These are phyloP conservation scores for Piezodorus guildinii DNA, from an alignment of 1,140 invertebrate genomes.

Conservation along the genomic window DNA sequence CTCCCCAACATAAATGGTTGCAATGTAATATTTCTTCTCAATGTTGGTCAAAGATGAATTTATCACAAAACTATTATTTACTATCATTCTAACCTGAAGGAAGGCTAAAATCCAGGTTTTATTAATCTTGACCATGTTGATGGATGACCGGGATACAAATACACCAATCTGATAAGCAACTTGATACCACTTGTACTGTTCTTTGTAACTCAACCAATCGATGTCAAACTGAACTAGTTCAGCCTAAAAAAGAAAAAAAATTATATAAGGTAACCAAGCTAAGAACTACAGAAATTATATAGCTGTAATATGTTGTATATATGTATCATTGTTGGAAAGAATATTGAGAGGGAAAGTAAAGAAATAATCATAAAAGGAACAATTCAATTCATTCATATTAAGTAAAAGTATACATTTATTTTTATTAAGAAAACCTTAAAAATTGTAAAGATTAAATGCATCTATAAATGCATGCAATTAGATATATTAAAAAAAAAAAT, in stretches of 20 bases:
- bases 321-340: background rate
- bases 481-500: background rate
- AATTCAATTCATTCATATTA: background rate
- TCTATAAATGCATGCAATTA: no score
- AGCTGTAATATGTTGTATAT: background rate
- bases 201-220: slow-evolving; percentile 45
- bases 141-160: slow-evolving; percentile 73
- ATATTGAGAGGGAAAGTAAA: background rate
- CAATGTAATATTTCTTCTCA: no score
- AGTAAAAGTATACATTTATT: background rate
- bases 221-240: slow-evolving; percentile 61
- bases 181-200: slow-evolving; percentile 77
- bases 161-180: slow-evolving; percentile 79
- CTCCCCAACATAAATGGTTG: no score
- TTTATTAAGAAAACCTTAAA: background rate
- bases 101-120: slow-evolving; percentile 64
- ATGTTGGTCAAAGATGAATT: no score
- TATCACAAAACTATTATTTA: no score
- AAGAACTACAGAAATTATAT: no score
- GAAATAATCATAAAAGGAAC: background rate
- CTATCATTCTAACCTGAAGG: slow-evolving; percentile 34
- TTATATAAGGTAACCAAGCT: background rate
- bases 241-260: slow-evolving; percentile 33
- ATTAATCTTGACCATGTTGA: slow-evolving; percentile 56
- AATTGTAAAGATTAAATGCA: no score